Base-by-base conservation (phyloP, 2,888 invertebrate genomes). In the Pomacea canaliculata region DNA sequence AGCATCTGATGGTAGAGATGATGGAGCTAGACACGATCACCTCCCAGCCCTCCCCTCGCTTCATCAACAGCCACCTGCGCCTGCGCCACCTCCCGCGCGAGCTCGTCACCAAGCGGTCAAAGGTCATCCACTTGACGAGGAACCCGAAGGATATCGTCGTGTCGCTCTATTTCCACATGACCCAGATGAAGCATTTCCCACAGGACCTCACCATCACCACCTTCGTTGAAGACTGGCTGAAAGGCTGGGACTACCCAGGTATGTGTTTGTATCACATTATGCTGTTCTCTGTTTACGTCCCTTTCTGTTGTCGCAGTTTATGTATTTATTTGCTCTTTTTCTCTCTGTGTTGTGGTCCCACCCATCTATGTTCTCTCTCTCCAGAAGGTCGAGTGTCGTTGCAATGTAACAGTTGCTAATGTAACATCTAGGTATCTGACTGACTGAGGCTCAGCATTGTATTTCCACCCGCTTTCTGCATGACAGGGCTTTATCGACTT, bases 141-240 rank as follows among this genome's bases (percentile, higher is more conserved):
- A 78, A 78, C 66, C 79, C 76, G 59, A 79, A 79, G 46, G 79
- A 79, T 63, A 62, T 76, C 10, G 79, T 62, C 18, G 79, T 79
- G 62, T 79, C 79, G 4, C 69, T 76, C 60, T 76, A 70, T 37
- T 59, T 67, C 74, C 79, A 71, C 27, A 51, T 48, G 19, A 59
- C 16, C 27, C 70, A 76, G 69, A 69, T 79, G 46, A 62, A 23
- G 7, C 18, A 10, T 49, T 63, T 70, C 12, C 51, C 51, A 56
- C 7, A 69, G 13, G 37, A 56, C 23, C 16, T n/a, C 18, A 59
- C 63, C 7, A 16, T 69, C 1, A 12, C 46, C 56, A 23, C 48
- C 16, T 71, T 71, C 7, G 51, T n/a, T 0, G 23, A 48, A 13
- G 23, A 71, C 18, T 71, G 68, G 59, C 60, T 71, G 60, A 46